Base-by-base conservation (phyloP, 2,113 vertebrate genomes). In the Elanus axillaris region DNA sequence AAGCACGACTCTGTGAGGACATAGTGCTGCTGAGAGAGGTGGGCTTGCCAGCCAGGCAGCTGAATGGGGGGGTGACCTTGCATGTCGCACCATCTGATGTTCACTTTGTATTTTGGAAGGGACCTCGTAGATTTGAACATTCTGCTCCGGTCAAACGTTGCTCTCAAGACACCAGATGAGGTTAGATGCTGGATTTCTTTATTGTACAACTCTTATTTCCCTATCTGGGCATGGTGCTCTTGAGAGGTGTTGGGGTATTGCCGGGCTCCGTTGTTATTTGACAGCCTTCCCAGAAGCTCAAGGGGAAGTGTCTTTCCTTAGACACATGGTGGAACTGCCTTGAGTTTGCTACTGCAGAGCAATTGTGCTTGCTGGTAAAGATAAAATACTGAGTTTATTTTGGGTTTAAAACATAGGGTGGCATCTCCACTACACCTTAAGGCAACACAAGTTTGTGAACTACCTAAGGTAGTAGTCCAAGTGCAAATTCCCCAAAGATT, bases 81-180 rank as follows among this genome's bases (percentile, higher is more conserved):
- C 32, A 2, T 7, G 2, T 88, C 8, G 20, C 40, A 62, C 22
- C 45, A 7, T 14, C 93, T 96, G 34, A 94, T 11, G 4, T 42
- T 93, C 71, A 36, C 31, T 94, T 97, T 97, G 23, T 83, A 9
- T 98, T 96, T 97, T 94, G 72, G 66, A 96, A 98, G 98, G 97
- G 97, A 97, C 75, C 93, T 85, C 4, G 73, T 95, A 1, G 64
- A 95, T 43, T 34, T 90, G 92, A 97, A 97, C 4, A 6, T 98
- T 90, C 98, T 97, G 90, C 95, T 89, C 11, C 88, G 42, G 3
- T 90, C 93, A 22, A 98, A 98, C 18, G 77, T 98, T 9, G 94
- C 97, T 80, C 81, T 98, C 71, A 98, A 97, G 97, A 98, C 90
- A 71, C 89, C 97, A 7, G 96, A 97, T 15, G 96, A 98, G 98